Percentiles rank a stretch among this genome's conserved stretches.
These are phyloP conservation scores for Sialis fuliginosa DNA, from an alignment of 2,888 invertebrate species.

Conservation along the genomic window DNA sequence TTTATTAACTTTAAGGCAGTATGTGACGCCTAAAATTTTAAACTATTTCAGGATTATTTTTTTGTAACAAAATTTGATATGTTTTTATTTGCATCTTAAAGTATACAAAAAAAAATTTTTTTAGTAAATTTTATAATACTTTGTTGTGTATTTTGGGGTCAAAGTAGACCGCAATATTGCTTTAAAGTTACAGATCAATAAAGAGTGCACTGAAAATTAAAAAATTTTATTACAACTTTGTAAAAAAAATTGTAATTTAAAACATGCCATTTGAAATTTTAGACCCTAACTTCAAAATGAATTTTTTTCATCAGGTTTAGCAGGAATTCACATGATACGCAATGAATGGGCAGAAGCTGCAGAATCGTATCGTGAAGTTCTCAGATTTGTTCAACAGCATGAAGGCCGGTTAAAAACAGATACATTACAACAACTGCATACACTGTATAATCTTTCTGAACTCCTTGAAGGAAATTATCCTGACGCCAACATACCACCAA, in stretches of 20 bases:
- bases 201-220: no score
- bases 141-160: no score
- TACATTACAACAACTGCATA: constrained; percentile 45
- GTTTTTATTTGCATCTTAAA: no score
- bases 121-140: no score
- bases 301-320: constrained; percentile 27
- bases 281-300: background rate
- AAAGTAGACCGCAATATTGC: no score
- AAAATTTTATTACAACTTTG: no score
- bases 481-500: constrained; percentile 25
- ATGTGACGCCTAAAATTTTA: no score
- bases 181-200: no score
- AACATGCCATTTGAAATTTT: background rate
- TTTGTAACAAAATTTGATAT: no score
- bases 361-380: constrained; percentile 38
- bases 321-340: constrained; percentile 40
- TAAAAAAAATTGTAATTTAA: background rate
- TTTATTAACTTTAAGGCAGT: no score
- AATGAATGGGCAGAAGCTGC: constrained; percentile 34
- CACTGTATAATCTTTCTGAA: constrained; percentile 44
- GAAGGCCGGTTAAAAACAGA: constrained; percentile 35
- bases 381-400: constrained; percentile 30
- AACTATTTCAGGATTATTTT: no score
- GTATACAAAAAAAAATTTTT: no score
- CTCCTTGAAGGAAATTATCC: constrained; percentile 20